Evolutionary conservation across 2,113 vertebrate genomes (phyloP).

Genomic region (Sciurus niger): DNA sequence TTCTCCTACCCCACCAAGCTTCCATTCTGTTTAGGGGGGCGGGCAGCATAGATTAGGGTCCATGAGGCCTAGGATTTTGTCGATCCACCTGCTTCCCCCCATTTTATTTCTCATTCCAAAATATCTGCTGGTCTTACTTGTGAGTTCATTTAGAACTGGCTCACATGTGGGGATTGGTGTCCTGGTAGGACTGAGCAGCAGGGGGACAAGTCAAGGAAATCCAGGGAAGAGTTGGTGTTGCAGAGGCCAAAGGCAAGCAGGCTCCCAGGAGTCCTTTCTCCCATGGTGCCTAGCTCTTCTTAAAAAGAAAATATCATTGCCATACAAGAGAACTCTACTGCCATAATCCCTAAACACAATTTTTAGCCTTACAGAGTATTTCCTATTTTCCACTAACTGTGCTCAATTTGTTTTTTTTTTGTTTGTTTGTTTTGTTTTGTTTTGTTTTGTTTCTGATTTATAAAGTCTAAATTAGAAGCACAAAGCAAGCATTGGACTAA

Average conservation of each 20-base stretch:
- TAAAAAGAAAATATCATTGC: background rate
- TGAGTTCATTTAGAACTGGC: too few relatives aligned
- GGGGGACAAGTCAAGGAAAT: background rate
- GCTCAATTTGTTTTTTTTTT: background rate
- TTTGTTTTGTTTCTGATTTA: background rate
- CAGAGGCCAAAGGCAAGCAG: background rate
- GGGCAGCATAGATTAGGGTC: background rate
- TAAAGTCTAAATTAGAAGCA: conserved; percentile 30
- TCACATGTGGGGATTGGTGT: too few relatives aligned
- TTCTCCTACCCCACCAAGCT: too few relatives aligned
- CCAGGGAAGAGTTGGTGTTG: background rate
- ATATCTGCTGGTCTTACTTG: background rate
- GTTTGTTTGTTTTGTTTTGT: background rate
- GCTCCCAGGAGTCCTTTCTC: too few relatives aligned
- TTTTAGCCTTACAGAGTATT: background rate
- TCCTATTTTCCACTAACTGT: background rate
- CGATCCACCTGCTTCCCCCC: background rate
- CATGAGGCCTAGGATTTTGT: background rate
- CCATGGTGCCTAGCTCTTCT: too few relatives aligned
- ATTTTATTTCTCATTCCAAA: background rate
- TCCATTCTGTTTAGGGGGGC: too few relatives aligned
- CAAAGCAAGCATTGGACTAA: background rate
- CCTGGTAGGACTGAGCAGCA: background rate
- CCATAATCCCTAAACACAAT: background rate
- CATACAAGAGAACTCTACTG: background rate